Conservation (phyloP, 2,113 vertebrate genomes). For the Numida meleagris region DNA sequence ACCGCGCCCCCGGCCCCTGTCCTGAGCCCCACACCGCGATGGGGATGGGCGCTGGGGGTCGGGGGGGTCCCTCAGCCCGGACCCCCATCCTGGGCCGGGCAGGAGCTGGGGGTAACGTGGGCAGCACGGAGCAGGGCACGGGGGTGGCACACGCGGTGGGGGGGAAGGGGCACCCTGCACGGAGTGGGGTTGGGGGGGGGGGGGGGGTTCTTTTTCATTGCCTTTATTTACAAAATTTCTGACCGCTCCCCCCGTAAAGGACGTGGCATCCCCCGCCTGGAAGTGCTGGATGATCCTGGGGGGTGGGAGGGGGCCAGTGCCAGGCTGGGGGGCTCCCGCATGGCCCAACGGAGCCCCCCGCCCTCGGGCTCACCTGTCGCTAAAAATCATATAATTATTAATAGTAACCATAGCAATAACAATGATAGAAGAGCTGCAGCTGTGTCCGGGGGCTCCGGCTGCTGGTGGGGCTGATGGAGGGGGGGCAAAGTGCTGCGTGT, state of each 20-base stretch:
- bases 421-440: not conserved
- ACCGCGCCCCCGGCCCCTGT: not conserved
- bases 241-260: not conserved
- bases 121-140: not conserved
- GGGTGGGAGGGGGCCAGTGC: not conserved
- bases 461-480: not conserved
- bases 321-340: not conserved
- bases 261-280: not conserved
- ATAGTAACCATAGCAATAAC: not conserved
- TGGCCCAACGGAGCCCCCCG: not conserved
- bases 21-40: too few species aligned
- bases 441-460: not conserved
- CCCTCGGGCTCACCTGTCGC: not conserved
- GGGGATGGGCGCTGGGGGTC: too few species aligned
- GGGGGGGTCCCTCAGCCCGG: too few species aligned
- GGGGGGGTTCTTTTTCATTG: not conserved
- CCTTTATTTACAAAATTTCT: conserved; percentile 38
- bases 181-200: too few species aligned
- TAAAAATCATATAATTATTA: not conserved
- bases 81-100: not conserved
- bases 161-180: not conserved
- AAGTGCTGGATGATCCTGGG: not conserved
- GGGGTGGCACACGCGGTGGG: not conserved
- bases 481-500: not conserved
- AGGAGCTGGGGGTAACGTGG: not conserved